Evolutionary conservation across 2,797 vertebrate species (phyloP).

Genomic region (Mus caroli): DNA sequence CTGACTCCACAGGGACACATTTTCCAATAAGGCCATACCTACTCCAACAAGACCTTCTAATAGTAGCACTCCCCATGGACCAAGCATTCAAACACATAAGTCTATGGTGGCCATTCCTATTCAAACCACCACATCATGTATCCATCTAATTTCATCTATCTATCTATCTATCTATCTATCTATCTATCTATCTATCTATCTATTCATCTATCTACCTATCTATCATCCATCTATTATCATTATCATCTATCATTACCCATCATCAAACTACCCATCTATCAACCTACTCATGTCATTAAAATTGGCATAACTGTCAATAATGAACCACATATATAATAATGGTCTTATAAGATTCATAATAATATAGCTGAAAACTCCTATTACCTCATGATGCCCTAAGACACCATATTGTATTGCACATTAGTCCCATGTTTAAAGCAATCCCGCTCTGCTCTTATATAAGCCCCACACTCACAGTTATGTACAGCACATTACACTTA

Average conservation of each 20-base stretch:
- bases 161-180: background rate
- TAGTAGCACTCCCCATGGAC: background rate
- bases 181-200: background rate
- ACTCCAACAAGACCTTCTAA: background rate
- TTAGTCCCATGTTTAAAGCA: background rate
- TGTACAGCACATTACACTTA: background rate
- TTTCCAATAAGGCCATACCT: background rate
- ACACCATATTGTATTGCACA: too few species aligned
- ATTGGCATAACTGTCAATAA: background rate
- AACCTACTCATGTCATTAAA: background rate
- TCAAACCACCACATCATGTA: background rate
- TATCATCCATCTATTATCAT: background rate
- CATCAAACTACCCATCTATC: background rate
- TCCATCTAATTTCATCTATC: too few species aligned
- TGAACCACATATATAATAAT: background rate
- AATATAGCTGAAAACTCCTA: background rate
- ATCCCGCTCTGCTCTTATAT: background rate
- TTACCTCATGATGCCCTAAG: background rate
- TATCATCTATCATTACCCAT: too few species aligned
- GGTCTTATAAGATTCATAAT: background rate
- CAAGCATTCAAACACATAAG: background rate
- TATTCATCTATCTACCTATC: background rate
- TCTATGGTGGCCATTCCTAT: background rate
- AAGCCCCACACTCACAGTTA: background rate
- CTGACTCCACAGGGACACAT: background rate